Conservation (phyloP, 2,888 invertebrate species). For the Ceraclea dissimilis region DNA sequence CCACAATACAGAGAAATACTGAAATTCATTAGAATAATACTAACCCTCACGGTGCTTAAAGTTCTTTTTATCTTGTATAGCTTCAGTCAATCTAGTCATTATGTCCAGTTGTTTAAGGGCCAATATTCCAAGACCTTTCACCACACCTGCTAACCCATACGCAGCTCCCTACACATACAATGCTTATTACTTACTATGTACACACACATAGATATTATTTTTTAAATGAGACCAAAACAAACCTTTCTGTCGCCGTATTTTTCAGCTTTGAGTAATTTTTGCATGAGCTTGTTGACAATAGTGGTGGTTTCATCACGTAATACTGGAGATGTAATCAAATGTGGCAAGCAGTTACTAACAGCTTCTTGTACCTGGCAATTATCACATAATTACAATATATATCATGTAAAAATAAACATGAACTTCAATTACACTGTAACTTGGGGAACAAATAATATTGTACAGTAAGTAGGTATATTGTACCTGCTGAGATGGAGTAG, state of each 20-base stretch:
- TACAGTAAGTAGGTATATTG: too few species aligned
- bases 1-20: too few species aligned
- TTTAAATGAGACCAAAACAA: not conserved
- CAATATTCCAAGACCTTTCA: conserved; percentile 94
- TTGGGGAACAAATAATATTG: not conserved
- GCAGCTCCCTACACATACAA: conserved; percentile 80
- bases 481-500: conserved; percentile 93
- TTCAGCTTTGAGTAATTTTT: conserved; percentile 81
- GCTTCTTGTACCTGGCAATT: conserved; percentile 81
- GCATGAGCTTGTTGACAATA: conserved; percentile 79
- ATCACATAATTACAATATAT: conserved; percentile 5
- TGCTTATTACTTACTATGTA: not conserved
- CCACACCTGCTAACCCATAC: conserved; percentile 92
- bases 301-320: conserved; percentile 86
- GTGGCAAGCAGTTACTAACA: conserved; percentile 92
- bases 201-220: not conserved
- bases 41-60: conserved; percentile 84
- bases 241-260: conserved; percentile 79
- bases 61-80: conserved; percentile 95
- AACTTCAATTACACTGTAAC: not conserved
- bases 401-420: conserved; percentile 4
- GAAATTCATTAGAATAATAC: not conserved
- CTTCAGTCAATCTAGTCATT: conserved; percentile 86
- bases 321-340: conserved; percentile 73
- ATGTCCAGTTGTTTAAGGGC: conserved; percentile 93